Evolutionary conservation across 1,140 invertebrate genomes (phyloP), one percentile per base, ranked within the genome.

Genomic region (Drosophila athabasca): DNA sequence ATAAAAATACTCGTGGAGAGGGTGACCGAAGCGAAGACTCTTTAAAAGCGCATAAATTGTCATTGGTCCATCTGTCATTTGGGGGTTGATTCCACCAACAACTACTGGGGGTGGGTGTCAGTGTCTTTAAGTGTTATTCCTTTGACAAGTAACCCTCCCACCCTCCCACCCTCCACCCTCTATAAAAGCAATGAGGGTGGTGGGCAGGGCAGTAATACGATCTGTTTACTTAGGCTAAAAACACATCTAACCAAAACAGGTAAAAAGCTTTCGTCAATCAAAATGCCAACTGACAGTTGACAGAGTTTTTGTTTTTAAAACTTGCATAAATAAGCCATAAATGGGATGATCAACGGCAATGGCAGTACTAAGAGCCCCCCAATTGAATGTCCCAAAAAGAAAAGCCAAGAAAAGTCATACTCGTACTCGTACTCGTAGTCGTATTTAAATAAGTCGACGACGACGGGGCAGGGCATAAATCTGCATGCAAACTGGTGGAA

Each of bases 11-110:
- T 26, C 17, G 17, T 29, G 6, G 26, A 29, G 6, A 7, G 26
- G 6, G 26, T 7, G 53, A 43, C 17, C 17, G 0, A 19, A 19
- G 17, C 17, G 49, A 49, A 17, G 59, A 62, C 69, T 87, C 81
- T 87, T 85, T 85, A 85, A 85, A 85, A 85, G 71, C 78, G 82
- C 82, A 85, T 85, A 85, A 85, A 85, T 85, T 85, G 77, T 87
- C 55, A 74, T 77, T 64, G 79, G 31, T 39, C 35, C 26, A 1
- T 19, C 17, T 19, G 9, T 35, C 31, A 52, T 51, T 51, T 31
- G 54, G 53, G 66, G 64, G 57, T 52, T 46, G 67, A 11, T 26
- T 17, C n/a, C 17, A 19, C 17, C 49, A n/a, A 31, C 7, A 31
- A 2, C 29, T 35, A 3, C 31, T 1, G 3, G 2, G 31, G 11